Evolutionary conservation across 2,888 invertebrate species (phyloP).

Genomic region (Sylvicola cinctus): DNA sequence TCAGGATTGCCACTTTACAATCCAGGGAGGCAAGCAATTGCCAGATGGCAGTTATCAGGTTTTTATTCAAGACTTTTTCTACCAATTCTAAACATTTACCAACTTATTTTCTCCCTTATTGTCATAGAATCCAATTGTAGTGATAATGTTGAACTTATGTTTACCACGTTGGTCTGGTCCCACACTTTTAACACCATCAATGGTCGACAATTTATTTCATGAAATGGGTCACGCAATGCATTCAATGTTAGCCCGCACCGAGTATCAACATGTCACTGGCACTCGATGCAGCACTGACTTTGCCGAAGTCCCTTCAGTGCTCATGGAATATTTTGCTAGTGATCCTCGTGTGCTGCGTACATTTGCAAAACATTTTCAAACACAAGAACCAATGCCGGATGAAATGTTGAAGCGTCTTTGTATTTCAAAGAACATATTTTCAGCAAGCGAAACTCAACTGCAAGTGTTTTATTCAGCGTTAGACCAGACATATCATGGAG

Average conservation of each 20-base stretch:
- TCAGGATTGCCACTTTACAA: constrained; percentile 98
- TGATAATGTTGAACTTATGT: constrained; percentile 75
- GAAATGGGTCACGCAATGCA: constrained; percentile 99
- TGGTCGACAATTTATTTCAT: constrained; percentile 93
- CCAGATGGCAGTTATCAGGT: constrained; percentile 62
- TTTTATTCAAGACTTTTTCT: neutral
- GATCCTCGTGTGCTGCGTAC: constrained; percentile 62
- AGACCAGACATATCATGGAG: constrained; percentile 70
- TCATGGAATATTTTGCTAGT: constrained; percentile 94
- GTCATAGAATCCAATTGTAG: constrained; percentile 55
- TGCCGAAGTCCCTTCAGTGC: constrained; percentile 95
- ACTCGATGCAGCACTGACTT: constrained; percentile 95
- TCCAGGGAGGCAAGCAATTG: constrained; percentile 71
- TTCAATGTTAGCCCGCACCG: constrained; percentile 89
- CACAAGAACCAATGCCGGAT: constrained; percentile 63
- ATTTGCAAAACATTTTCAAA: constrained; percentile 83
- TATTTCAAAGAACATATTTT: constrained; percentile 68
- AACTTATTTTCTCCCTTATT: constrained; percentile 2
- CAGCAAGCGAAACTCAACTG: constrained; percentile 71
- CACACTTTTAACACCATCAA: constrained; percentile 58
- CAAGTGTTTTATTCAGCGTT: constrained; percentile 83
- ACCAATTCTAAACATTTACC: constrained; percentile 24
- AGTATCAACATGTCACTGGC: constrained; percentile 92
- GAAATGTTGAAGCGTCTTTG: constrained; percentile 60
- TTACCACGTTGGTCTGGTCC: constrained; percentile 54